A percentile compares a stretch with the other conserved stretches of the same genome.
Evolutionary conservation across 2,797 vertebrate species (phyloP).

Genomic region (Schizothorax lantsangensis): DNA sequence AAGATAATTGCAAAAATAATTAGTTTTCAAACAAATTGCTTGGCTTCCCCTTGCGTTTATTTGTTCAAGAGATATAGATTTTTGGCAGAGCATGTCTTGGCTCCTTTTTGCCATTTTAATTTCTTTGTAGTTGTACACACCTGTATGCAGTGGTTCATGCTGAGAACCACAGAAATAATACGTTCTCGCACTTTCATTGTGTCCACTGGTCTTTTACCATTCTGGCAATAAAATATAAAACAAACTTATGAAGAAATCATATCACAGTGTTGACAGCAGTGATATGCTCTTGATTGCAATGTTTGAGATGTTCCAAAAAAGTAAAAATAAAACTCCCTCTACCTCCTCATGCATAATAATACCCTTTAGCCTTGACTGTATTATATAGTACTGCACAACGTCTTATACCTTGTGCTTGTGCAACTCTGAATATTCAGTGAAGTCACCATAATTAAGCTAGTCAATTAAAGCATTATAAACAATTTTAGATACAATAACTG

Average conservation of each 20-base stretch:
- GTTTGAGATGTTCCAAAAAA: not conserved
- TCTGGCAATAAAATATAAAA: not conserved
- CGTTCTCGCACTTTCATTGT: not conserved
- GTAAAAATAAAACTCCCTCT: not conserved
- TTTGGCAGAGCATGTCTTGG: not conserved
- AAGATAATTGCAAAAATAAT: slow-evolving; percentile 5
- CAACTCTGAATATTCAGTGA: not conserved
- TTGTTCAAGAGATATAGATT: not conserved
- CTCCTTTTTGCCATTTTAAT: not conserved
- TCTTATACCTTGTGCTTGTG: not conserved
- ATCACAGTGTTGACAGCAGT: not conserved
- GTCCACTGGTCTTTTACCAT: not conserved
- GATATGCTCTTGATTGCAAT: not conserved
- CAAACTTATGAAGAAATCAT: not conserved
- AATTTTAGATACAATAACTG: not conserved
- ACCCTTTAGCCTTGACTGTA: not conserved
- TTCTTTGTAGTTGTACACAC: not conserved
- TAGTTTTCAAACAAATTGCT: not conserved
- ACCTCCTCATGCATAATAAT: not conserved
- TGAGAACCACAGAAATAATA: not conserved
- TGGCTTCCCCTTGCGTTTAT: not conserved
- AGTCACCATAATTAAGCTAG: not conserved
- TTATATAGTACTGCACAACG: not conserved
- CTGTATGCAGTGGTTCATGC: not conserved
- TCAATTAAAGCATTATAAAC: not conserved